Conservation (phyloP, 2,797 vertebrate species). For the Anomalospiza imberbis region DNA sequence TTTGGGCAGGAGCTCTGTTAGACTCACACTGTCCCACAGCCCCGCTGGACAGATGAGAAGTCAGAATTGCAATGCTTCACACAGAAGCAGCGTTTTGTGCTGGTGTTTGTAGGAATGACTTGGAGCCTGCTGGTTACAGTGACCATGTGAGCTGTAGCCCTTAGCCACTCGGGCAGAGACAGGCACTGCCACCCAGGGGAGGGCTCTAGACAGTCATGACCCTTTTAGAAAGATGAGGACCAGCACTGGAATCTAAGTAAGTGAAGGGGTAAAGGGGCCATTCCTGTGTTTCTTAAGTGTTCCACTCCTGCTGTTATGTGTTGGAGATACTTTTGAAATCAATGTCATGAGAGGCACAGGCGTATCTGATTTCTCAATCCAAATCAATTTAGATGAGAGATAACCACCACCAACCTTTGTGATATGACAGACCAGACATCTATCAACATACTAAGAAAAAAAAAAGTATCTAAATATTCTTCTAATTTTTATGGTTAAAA, state of each 20-base stretch:
- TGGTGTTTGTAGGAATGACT: background rate
- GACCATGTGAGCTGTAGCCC: background rate
- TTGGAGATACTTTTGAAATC: conserved; percentile 19
- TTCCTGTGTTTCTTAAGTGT: background rate
- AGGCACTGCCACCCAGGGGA: background rate
- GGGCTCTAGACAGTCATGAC: background rate
- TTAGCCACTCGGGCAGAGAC: background rate
- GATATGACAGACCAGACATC: background rate
- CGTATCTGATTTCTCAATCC: conserved; percentile 28
- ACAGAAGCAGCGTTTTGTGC: background rate
- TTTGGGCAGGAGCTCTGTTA: background rate
- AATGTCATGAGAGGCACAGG: background rate
- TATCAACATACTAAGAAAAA: background rate
- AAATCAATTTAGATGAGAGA: background rate
- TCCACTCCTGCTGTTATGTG: background rate
- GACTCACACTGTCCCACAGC: background rate
- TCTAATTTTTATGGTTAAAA: background rate
- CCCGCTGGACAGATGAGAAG: background rate
- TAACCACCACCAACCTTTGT: background rate
- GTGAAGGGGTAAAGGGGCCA: background rate
- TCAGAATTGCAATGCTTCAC: background rate
- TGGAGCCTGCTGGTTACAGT: background rate
- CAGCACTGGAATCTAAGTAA: background rate
- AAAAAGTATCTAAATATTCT: background rate
- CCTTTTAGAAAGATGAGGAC: background rate